Evolutionary conservation across 2,888 invertebrate genomes (phyloP).

Genomic region (Sipha maydis): DNA sequence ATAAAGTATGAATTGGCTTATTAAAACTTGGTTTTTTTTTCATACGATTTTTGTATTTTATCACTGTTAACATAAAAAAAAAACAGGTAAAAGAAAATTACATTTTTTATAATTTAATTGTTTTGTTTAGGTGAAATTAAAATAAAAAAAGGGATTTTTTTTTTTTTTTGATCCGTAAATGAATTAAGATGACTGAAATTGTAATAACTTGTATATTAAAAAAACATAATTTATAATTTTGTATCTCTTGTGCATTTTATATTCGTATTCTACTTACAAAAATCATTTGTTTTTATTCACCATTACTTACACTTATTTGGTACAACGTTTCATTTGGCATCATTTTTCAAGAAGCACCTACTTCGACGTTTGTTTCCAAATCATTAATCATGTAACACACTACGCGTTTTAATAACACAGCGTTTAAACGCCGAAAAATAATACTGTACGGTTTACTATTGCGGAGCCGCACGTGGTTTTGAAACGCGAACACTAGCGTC

Average conservation of each 20-base stretch:
- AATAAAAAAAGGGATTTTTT: not conserved
- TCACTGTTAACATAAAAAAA: not conserved
- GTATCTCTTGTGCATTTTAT: too few species aligned
- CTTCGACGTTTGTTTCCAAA: not conserved
- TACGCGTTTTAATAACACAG: too few species aligned
- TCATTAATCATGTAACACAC: not conserved
- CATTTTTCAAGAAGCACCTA: too few species aligned
- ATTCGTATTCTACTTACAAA: too few species aligned
- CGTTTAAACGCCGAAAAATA: too few species aligned
- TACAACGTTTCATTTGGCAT: too few species aligned
- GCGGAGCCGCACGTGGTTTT: too few species aligned
- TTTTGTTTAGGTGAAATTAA: slow-evolving; percentile 6
- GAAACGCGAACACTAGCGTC: too few species aligned
- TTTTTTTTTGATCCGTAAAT: not conserved
- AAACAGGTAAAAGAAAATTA: not conserved
- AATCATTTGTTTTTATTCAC: too few species aligned
- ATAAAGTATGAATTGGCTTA: not conserved
- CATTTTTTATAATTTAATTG: not conserved
- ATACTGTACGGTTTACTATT: too few species aligned
- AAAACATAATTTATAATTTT: too few species aligned
- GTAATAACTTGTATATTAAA: not conserved
- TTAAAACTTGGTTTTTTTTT: not conserved
- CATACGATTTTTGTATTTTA: not conserved
- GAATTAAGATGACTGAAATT: not conserved
- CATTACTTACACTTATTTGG: too few species aligned